phyloP scores from a whole-genome alignment of 2,888 invertebrate species.

The Chouioia cunea region DNA sequence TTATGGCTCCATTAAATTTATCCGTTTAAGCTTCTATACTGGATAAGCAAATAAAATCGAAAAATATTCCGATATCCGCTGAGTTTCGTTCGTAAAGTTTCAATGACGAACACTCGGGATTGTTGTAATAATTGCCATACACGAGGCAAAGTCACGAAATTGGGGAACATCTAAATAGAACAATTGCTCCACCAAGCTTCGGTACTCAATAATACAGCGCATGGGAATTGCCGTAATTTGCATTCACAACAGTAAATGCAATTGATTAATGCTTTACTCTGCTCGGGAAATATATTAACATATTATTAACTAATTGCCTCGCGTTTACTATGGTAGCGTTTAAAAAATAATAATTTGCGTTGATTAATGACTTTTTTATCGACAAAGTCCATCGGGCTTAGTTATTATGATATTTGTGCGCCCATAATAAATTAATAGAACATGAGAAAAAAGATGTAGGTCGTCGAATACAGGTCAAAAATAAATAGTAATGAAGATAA shows the following conservation, averaged over 20 bases:
- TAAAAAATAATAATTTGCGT: not conserved
- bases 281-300: slow-evolving; percentile 24
- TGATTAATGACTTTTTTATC: too few relatives aligned
- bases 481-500: too few relatives aligned
- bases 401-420: too few relatives aligned
- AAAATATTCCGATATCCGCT: too few relatives aligned
- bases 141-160: slow-evolving; percentile 19
- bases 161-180: slow-evolving; percentile 31
- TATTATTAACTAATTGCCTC: slow-evolving; percentile 29
- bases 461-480: too few relatives aligned
- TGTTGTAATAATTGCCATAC: slow-evolving; percentile 21
- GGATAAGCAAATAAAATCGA: too few relatives aligned
- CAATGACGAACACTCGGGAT: too few relatives aligned
- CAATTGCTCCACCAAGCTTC: slow-evolving; percentile 3
- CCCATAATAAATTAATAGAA: too few relatives aligned
- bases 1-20: slow-evolving; percentile 16
- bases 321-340: slow-evolving; percentile 5
- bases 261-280: slow-evolving; percentile 42
- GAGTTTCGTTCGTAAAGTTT: too few relatives aligned
- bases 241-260: slow-evolving; percentile 37
- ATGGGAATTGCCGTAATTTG: slow-evolving; percentile 43
- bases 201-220: slow-evolving; percentile 35
- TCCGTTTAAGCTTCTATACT: not conserved
- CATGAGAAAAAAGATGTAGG: too few relatives aligned
- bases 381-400: too few relatives aligned